Base-by-base conservation (phyloP, 1,140 invertebrate species). In the Tribolium castaneum region DNA sequence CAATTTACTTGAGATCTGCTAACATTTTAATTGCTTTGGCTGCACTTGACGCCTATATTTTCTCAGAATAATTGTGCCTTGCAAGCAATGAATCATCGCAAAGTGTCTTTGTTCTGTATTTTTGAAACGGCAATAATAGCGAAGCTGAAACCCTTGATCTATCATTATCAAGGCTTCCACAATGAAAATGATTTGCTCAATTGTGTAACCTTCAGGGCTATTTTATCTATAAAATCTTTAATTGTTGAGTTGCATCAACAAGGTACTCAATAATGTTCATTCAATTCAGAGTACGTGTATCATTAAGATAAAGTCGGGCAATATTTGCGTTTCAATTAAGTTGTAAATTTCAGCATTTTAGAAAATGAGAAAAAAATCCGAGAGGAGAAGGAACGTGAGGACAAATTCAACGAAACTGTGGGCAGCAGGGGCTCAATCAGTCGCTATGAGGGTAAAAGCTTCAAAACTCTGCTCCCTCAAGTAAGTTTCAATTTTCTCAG, bases 401-500 rank as follows among this genome's bases (percentile, higher is more conserved):
- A 83, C 62, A 73, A 79, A 51, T 83, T 84, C 71, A 74, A 62
- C 5, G 83, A 83, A 76, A 80, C 83, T 16, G 79, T 84, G 35
- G 78, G 77, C 12, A 84, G 83, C 70, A 78, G 79, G 22, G 66
- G 70, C 51, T 84, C 83, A 10, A 54, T 84, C 6, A 83, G 79
- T 66, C 72, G 76, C 6, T 84, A 80, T 76, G 83, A 84, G 54
- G 59, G 75, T 10, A 76, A 70, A 10, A 78, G 14, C 6, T 52
- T 84, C 49, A 82, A 82, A 50, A 80, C 70, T 10, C 59, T 83
- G 1, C 16, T 83, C 5, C 83, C 83, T 2, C 83, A 84, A 70
- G 83, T 81, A 72, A 76, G 70, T 78, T 0, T n/a, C 5, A 45
- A 88, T 88, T 77, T 82, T 89, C 6, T 83, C 88, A 12, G 86